Conservation (phyloP, 1,140 invertebrate species). For the Sinonovacula constricta region DNA sequence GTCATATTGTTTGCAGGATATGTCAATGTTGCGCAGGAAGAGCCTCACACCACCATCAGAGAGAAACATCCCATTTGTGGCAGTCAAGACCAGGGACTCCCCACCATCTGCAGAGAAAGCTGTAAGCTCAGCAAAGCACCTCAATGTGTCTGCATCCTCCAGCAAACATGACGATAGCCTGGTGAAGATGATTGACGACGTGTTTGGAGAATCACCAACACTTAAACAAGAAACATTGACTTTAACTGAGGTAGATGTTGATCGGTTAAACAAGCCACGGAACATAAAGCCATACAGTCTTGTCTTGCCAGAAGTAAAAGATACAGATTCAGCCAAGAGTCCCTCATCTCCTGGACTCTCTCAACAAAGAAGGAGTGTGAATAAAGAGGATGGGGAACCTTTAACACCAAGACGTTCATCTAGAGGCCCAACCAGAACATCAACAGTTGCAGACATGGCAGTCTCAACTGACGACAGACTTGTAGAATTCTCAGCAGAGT, state of each 20-base stretch:
- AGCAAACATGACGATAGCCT: slow-evolving; percentile 2
- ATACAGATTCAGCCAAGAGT: too few species aligned
- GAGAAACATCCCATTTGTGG: not conserved
- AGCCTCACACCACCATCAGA: not conserved
- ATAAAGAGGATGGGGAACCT: slow-evolving; percentile 1
- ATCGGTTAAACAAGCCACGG: too few species aligned
- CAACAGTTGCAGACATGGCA: too few species aligned
- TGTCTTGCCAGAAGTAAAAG: too few species aligned
- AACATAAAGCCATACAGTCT: too few species aligned
- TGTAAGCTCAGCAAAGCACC: not conserved
- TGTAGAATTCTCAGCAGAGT: slow-evolving; percentile 6
- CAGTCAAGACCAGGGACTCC: slow-evolving; percentile 31
- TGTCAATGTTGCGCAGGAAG: too few species aligned
- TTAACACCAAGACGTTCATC: slow-evolving; percentile 22
- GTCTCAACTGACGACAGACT: not conserved
- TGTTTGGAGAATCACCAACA: slow-evolving; percentile 38
- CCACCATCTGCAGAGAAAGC: slow-evolving; percentile 5
- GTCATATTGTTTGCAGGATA: too few species aligned
- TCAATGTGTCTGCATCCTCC: not conserved
- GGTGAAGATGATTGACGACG: slow-evolving; percentile 19
- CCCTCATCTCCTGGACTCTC: too few species aligned
- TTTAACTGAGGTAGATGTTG: too few species aligned
- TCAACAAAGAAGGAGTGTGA: too few species aligned
- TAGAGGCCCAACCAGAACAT: slow-evolving; percentile 27
- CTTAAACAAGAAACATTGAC: too few species aligned